Base-by-base conservation (phyloP, 2,797 vertebrate genomes). In the Chaetodon trifasciatus region DNA sequence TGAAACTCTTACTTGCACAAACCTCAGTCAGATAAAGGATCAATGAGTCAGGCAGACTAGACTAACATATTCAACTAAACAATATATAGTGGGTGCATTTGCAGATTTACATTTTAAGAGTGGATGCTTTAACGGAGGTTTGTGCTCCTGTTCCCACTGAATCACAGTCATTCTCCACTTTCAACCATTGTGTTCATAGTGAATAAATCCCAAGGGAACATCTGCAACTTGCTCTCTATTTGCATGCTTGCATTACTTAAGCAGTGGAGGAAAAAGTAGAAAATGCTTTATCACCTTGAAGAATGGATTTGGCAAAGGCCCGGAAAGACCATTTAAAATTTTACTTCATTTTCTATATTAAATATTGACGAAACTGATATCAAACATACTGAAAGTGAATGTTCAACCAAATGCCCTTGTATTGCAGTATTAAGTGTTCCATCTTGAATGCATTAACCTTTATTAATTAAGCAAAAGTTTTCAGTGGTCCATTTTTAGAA, bases 391-490 rank as follows among this genome's bases (percentile, higher is more conserved):
- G 63, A 84, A 87, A 74, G 52, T 61, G 79, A 90, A 84, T 72
- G 57, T 86, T 88, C 71, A 76, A 76, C 70, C 76, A 78, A 89
- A 91, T 67, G 78, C 64, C 68, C 82, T 70, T 86, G 76, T 74
- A 80, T 83, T 72, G 74, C 71, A 86, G 75, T 83, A 88, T 86
- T 81, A 89, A 89, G 86, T 75, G 78, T 86, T 84, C 81, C 57
- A 71, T 89, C 88, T 76, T 73, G 71, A 90, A 90, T 86, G 74
- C 81, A 91, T 91, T 91, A 92, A 91, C 86, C 78, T 89, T 90
- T 85, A 89, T 89, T 91, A 88, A 93, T 90, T 89, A 88, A 77
- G 79, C 58, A 76, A 81, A 93, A 77, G 77, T 84, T 90, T 88
- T 85, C 58, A 47, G 70, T 39, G 66, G 63, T 87, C 83, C 82